Base-by-base conservation (phyloP, 2,888 invertebrate species). In the Heliconius aoede region DNA sequence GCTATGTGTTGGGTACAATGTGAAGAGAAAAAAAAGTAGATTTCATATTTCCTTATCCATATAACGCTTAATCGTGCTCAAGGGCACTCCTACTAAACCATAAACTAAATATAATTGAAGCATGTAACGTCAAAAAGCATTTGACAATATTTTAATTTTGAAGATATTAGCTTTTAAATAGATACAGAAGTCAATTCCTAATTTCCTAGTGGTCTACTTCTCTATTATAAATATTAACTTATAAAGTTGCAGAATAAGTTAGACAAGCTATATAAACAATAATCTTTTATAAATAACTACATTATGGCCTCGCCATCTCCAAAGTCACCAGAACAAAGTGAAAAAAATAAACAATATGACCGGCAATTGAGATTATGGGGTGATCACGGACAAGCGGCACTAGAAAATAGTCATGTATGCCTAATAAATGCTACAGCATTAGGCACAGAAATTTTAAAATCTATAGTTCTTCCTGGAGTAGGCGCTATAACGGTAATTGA, bases 381-480 rank as follows among this genome's bases (percentile, higher is more conserved):
- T 80, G 99, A 99, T 88, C 99, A 99, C 92, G 99, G 99, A 0
- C 99, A 99, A 92, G 92, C 95, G 80, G 95, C 97, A 5, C 94
- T 99, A 76, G 99, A 99, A 95, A 95, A 95, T 80, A 97, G 99
- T 24, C 97, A 98, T 88, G 96, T 99, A 83, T 99, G 99, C 89
- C 90, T 99, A 32, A 97, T 99, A 81, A 99, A 99, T 91, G 99
- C 98, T 1, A 98, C 97, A 62, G 98, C 98, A 9, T 95, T 98
- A 68, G 99, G 99, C 21, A 99, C 99, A 32, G 99, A 99, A 95
- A 96, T 98, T 76, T 92, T 99, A 40, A 99, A 99, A 90, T 98
- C 98, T 36, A 95, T 99, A 46, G 97, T 99, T 18, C 94, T 99
- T 58, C 99, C 99, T 72, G 99, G 99, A 24, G 96, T 98, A 82